These are phyloP conservation scores for Corapipo altera DNA, from an alignment of 2,113 vertebrate species.

Conservation along the genomic window DNA sequence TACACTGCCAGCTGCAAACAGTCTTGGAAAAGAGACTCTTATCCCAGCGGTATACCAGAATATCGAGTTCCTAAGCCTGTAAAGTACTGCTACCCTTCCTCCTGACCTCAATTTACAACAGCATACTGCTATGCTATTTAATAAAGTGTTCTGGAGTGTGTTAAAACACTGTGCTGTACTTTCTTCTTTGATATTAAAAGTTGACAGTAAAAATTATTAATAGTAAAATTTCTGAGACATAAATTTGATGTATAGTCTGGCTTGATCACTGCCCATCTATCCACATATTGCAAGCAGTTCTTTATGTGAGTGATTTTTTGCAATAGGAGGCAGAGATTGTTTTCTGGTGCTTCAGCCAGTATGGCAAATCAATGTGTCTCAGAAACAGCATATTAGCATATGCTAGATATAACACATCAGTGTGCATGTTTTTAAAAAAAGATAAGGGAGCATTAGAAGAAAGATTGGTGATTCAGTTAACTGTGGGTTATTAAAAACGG, in stretches of 20 bases:
- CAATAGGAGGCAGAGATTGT: neutral
- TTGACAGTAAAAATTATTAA: slow-evolving; percentile 34
- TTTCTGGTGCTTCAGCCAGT: neutral
- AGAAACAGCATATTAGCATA: neutral
- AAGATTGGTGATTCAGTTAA: neutral
- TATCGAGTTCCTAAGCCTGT: neutral
- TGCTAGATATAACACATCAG: neutral
- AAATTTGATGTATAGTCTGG: slow-evolving; percentile 20
- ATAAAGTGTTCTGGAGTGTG: slow-evolving; percentile 8
- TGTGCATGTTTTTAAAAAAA: neutral
- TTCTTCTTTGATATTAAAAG: slow-evolving; percentile 45
- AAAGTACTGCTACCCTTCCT: neutral
- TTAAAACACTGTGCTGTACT: neutral
- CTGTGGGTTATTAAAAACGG: neutral
- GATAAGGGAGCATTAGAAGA: neutral
- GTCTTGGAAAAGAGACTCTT: neutral
- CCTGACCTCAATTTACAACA: neutral
- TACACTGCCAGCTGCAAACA: neutral
- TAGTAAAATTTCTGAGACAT: slow-evolving; percentile 28
- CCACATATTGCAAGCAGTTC: neutral
- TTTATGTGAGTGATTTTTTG: neutral
- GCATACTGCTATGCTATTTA: neutral
- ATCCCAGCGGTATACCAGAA: neutral
- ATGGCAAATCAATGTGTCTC: neutral
- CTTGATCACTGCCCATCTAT: slow-evolving; percentile 12